These are phyloP conservation scores for Oscheius sp. DNA, from an alignment of 1,140 invertebrate genomes.

Conservation along the genomic window DNA sequence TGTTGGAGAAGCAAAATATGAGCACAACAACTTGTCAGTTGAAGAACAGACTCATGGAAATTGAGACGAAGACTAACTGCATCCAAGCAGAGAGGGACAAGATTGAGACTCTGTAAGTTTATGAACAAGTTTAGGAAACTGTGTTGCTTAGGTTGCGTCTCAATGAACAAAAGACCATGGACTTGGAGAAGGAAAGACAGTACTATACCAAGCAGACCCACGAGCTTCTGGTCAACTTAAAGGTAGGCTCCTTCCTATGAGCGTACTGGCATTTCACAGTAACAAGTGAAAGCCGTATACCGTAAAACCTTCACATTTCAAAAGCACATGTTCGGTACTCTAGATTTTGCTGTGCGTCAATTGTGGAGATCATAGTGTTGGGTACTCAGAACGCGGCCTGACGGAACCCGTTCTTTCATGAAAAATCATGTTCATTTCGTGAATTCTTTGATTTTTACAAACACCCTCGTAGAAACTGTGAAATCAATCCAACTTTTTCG, in stretches of 20 bases:
- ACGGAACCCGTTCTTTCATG: too few relatives aligned
- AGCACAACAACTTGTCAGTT: conserved; percentile 41
- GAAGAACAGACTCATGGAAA: conserved; percentile 46
- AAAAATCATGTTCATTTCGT: too few relatives aligned
- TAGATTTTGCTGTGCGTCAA: too few relatives aligned
- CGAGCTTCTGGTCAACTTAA: conserved; percentile 32
- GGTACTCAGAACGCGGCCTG: too few relatives aligned
- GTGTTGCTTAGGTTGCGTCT: conserved; percentile 16
- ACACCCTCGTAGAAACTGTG: too few relatives aligned
- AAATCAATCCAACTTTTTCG: too few relatives aligned
- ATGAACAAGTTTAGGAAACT: neutral
- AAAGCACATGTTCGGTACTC: too few relatives aligned
- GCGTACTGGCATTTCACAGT: neutral
- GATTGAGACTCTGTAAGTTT: conserved; percentile 33
- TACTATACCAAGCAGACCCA: conserved; percentile 44
- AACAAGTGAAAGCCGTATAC: neutral
- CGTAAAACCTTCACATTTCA: too few relatives aligned
- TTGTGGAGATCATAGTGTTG: too few relatives aligned
- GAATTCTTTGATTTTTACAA: too few relatives aligned
- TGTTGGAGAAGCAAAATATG: conserved; percentile 46
- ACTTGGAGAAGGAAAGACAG: conserved; percentile 44
- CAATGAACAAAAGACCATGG: conserved; percentile 42
- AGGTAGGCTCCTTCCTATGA: conserved; percentile 7
- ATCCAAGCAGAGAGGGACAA: conserved; percentile 46
- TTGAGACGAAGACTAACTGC: conserved; percentile 45